phyloP scores from a whole-genome alignment of 2,888 invertebrate species.

The Drosophila infuscata region DNA sequence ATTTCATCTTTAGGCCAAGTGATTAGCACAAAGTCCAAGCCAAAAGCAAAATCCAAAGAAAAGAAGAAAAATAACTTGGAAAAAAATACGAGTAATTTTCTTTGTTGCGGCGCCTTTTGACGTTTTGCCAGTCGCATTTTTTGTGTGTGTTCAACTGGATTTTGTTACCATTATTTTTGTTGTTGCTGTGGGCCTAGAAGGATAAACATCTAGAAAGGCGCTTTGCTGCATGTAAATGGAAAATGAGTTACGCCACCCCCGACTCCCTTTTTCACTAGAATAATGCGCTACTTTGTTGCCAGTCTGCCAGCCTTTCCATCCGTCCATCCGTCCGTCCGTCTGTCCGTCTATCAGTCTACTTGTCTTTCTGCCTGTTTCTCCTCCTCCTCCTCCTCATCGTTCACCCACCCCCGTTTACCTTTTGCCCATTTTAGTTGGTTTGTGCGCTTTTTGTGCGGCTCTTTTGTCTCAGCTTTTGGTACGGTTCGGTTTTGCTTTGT shows the following conservation, averaged over 20 bases:
- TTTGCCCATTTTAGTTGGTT: conserved; percentile 68
- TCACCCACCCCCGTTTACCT: conserved; percentile 24
- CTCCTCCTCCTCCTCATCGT: background rate
- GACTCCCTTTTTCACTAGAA: background rate
- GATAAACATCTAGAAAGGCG: conserved; percentile 76
- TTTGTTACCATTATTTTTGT: conserved; percentile 47
- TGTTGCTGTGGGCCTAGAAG: conserved; percentile 56
- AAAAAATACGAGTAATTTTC: conserved; percentile 41
- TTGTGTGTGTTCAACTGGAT: conserved; percentile 32
- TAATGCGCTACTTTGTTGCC: conserved; percentile 41
- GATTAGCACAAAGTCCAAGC: conserved; percentile 39
- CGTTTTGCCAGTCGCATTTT: conserved; percentile 42
- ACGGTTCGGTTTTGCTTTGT: conserved; percentile 43
- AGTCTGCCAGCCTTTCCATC: background rate
- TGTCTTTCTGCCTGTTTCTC: conserved; percentile 9
- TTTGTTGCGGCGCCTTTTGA: conserved; percentile 57
- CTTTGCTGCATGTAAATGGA: conserved; percentile 70
- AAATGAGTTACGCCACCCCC: conserved; percentile 29
- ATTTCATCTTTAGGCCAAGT: conserved; percentile 29
- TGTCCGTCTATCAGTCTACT: conserved; percentile 21
- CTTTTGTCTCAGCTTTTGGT: conserved; percentile 54
- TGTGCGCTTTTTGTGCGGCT: conserved; percentile 50
- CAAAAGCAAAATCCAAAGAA: conserved; percentile 15
- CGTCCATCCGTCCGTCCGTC: conserved; percentile 7
- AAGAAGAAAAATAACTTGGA: conserved; percentile 1